phyloP scores from a whole-genome alignment of 2,797 vertebrate genomes.

The Chaenodraco wilsoni region DNA sequence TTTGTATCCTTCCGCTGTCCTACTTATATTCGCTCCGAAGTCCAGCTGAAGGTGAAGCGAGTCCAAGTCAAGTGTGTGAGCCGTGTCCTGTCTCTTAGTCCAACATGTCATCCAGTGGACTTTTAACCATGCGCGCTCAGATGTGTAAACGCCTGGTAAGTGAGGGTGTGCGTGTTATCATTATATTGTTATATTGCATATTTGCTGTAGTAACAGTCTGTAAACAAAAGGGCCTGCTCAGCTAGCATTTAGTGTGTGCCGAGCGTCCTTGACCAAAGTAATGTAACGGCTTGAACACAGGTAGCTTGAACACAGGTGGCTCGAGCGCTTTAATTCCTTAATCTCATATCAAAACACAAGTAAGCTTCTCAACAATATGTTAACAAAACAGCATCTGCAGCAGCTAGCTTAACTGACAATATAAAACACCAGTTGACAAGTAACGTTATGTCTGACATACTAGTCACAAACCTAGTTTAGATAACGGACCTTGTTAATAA shows the following conservation, averaged over 20 bases:
- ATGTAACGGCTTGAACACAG: background rate
- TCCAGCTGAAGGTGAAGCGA: conserved; percentile 76
- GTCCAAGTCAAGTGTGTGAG: background rate
- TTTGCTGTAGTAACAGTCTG: background rate
- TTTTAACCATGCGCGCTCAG: conserved; percentile 70
- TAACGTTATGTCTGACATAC: background rate
- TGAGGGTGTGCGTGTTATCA: background rate
- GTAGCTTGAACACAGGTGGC: background rate
- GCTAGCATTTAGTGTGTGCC: conserved; percentile 14
- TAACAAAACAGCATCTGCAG: background rate
- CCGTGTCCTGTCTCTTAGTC: background rate
- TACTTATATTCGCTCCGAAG: no score
- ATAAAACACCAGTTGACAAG: no score
- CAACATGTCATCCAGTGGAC: conserved; percentile 74
- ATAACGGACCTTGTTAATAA: no score
- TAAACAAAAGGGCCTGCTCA: conserved; percentile 25
- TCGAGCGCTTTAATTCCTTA: background rate
- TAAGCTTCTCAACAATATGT: background rate
- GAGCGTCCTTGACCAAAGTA: conserved; percentile 50
- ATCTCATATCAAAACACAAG: no score
- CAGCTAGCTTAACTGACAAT: background rate
- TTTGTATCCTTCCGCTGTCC: background rate
- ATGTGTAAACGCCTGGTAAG: conserved; percentile 82
- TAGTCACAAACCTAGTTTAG: background rate
- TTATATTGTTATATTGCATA: no score